Conservation (phyloP, 2,888 invertebrate species). For the Merodon equestris region DNA sequence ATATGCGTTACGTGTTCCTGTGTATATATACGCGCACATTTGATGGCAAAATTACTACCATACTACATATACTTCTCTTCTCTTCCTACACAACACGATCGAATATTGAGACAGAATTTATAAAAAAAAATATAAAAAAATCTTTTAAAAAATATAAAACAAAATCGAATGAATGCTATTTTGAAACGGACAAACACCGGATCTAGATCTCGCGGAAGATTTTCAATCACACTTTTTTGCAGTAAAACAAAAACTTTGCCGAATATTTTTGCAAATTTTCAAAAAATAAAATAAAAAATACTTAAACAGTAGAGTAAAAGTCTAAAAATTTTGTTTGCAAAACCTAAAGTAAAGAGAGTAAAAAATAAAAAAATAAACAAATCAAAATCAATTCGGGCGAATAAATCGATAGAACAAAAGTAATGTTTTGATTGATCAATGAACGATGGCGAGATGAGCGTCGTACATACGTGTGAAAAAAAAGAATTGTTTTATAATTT, state of each 20-base stretch:
- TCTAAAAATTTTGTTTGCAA: constrained; percentile 25
- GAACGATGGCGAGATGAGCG: constrained; percentile 36
- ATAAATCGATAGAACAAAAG: too few relatives aligned
- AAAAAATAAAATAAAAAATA: constrained; percentile 23
- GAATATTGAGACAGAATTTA: constrained; percentile 32
- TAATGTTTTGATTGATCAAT: constrained; percentile 29
- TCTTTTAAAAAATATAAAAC: constrained; percentile 11
- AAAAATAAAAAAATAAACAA: constrained; percentile 20
- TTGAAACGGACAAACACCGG: constrained; percentile 48
- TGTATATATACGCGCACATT: too few relatives aligned
- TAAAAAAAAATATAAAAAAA: constrained; percentile 15
- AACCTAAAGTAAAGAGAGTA: constrained; percentile 30
- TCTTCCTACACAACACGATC: constrained; percentile 68
- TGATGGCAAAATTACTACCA: constrained; percentile 38
- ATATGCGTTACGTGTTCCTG: too few relatives aligned
- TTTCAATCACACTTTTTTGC: constrained; percentile 47
- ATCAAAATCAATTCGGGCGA: constrained; percentile 36
- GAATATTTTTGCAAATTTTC: constrained; percentile 59
- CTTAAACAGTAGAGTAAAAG: too few relatives aligned
- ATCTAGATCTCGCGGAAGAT: constrained; percentile 47
- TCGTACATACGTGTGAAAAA: constrained; percentile 57
- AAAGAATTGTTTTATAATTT: constrained; percentile 59
- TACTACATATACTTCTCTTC: constrained; percentile 64
- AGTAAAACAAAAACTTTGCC: constrained; percentile 35
- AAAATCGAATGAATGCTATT: too few relatives aligned